phyloP scores from a whole-genome alignment of 2,888 invertebrate genomes.

The Hemaris fuciformis region DNA sequence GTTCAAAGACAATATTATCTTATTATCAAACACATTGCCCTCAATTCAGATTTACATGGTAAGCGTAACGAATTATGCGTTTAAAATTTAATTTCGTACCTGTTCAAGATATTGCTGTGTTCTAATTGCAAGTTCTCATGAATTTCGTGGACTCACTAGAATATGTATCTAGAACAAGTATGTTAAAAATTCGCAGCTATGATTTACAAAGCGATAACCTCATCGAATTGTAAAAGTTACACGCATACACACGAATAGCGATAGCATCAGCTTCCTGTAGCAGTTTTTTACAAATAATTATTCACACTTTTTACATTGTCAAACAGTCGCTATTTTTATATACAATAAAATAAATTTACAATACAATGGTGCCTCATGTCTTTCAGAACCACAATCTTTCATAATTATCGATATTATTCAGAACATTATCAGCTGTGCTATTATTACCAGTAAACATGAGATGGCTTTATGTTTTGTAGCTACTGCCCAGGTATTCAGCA shows the following conservation, averaged over 20 bases:
- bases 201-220: background rate
- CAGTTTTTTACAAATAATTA: background rate
- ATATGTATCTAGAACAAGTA: background rate
- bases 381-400: slow-evolving; percentile 12
- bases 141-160: background rate
- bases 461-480: background rate
- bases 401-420: background rate
- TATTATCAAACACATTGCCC: background rate
- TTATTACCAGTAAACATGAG: background rate
- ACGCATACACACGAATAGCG: background rate
- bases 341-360: background rate
- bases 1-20: background rate
- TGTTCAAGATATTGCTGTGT: background rate
- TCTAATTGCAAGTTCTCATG: background rate
- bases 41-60: background rate
- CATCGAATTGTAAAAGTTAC: background rate
- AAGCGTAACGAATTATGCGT: background rate
- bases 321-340: background rate
- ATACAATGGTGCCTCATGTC: background rate
- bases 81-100: background rate
- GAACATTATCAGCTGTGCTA: background rate
- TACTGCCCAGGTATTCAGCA: background rate
- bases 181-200: background rate
- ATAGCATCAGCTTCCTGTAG: background rate
- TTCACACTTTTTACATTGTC: background rate